Percentiles rank a stretch among this genome's conserved stretches.
phyloP scores from a whole-genome alignment of 2,113 vertebrate species.

The Strix uralensis region DNA sequence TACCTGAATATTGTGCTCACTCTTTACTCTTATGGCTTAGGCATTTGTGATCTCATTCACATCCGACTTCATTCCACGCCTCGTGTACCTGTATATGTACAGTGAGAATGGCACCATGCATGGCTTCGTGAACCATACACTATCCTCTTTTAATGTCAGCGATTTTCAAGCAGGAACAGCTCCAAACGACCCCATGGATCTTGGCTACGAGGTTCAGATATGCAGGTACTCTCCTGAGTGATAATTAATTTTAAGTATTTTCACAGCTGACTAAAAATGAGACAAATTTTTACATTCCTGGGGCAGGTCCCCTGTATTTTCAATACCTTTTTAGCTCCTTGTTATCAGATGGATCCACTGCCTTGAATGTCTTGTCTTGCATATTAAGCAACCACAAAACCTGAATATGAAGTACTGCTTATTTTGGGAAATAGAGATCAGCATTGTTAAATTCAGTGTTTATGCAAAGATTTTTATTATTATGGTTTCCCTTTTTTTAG shows the following conservation, averaged over 20 bases:
- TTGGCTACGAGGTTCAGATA: conserved; percentile 84
- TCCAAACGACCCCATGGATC: conserved; percentile 78
- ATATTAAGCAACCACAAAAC: neutral
- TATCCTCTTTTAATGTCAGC: conserved; percentile 94
- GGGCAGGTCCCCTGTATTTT: neutral
- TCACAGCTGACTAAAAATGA: neutral
- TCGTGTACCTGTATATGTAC: conserved; percentile 96
- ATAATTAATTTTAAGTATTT: neutral
- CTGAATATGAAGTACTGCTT: neutral
- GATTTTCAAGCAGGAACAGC: conserved; percentile 88
- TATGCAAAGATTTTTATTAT: neutral
- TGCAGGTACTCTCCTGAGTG: conserved; percentile 85
- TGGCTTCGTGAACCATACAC: conserved; percentile 92
- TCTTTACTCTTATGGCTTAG: conserved; percentile 71
- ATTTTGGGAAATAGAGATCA: neutral
- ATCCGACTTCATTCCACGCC: conserved; percentile 97
- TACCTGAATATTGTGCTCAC: conserved; percentile 6
- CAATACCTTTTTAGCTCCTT: neutral
- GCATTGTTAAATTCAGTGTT: neutral
- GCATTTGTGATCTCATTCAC: conserved; percentile 98
- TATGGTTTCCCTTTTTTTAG: neutral
- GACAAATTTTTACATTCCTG: neutral
- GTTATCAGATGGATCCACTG: neutral
- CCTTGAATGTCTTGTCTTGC: neutral
- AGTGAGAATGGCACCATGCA: conserved; percentile 91